These are phyloP conservation scores for Drosophila diplacantha DNA, from an alignment of 2,888 invertebrate genomes.

Conservation along the genomic window DNA sequence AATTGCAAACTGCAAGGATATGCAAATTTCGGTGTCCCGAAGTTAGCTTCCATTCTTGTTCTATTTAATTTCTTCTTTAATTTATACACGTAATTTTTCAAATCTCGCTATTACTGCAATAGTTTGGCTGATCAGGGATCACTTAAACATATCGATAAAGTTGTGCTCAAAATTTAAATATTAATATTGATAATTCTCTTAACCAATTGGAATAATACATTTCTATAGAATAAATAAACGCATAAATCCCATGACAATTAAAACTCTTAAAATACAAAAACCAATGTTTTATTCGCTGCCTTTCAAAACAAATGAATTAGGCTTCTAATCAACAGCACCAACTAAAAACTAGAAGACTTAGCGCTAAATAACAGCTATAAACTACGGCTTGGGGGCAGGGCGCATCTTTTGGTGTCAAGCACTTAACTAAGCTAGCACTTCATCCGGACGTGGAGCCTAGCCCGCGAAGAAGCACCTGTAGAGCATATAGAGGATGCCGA, in stretches of 20 bases:
- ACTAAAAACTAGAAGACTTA: constrained; percentile 44
- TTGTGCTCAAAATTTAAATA: not conserved
- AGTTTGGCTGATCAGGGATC: not conserved
- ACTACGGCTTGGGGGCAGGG: constrained; percentile 43
- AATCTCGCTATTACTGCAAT: too few species aligned
- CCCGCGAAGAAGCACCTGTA: constrained; percentile 68
- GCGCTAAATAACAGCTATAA: constrained; percentile 30
- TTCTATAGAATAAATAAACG: not conserved
- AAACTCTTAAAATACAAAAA: constrained; percentile 15
- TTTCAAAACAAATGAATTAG: constrained; percentile 31
- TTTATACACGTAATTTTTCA: too few species aligned
- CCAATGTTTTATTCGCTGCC: constrained; percentile 45
- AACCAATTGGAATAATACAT: not conserved
- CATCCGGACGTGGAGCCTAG: constrained; percentile 25
- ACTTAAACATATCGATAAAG: not conserved
- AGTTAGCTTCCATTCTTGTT: too few species aligned
- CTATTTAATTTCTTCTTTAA: too few species aligned
- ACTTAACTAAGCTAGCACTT: constrained; percentile 53
- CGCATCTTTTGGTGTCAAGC: constrained; percentile 58
- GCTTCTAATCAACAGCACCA: constrained; percentile 57
- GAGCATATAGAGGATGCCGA: constrained; percentile 80
- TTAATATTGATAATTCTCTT: not conserved
- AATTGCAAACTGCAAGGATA: too few species aligned
- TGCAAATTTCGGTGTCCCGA: too few species aligned
- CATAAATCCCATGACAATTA: not conserved